phyloP scores from a whole-genome alignment of 2,113 vertebrate genomes.

The Peucedramus taeniatus region DNA sequence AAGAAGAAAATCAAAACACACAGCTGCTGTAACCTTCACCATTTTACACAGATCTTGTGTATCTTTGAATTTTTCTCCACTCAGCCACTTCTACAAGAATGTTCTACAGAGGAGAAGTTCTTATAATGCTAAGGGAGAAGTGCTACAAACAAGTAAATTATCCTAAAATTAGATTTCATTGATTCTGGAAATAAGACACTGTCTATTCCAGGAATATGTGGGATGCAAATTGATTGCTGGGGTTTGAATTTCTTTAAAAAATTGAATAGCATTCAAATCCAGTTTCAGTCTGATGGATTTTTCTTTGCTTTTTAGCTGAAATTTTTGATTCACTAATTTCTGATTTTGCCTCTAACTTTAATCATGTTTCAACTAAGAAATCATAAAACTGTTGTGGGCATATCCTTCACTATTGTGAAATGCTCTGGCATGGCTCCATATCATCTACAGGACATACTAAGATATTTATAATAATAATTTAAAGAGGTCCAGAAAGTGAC shows the following conservation, averaged over 20 bases:
- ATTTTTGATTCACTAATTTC: background rate
- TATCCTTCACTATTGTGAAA: background rate
- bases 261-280: background rate
- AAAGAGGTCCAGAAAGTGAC: background rate
- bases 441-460: background rate
- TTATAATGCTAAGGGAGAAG: background rate
- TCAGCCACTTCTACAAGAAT: background rate
- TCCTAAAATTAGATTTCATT: background rate
- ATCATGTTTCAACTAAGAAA: background rate
- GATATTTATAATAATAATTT: background rate
- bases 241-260: background rate
- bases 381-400: background rate
- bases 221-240: background rate
- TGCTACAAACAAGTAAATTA: background rate
- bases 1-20: background rate
- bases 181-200: background rate
- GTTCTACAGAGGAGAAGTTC: background rate
- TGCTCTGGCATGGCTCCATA: rapidly evolving
- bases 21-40: background rate
- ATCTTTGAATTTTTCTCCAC: background rate
- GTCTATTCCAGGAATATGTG: background rate
- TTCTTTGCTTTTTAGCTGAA: background rate
- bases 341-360: background rate
- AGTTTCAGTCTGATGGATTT: background rate
- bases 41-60: background rate